A percentile compares a stretch with the other conserved stretches of the same genome.
Conservation (phyloP, 2,797 vertebrate species). For the Cuculus canorus region DNA sequence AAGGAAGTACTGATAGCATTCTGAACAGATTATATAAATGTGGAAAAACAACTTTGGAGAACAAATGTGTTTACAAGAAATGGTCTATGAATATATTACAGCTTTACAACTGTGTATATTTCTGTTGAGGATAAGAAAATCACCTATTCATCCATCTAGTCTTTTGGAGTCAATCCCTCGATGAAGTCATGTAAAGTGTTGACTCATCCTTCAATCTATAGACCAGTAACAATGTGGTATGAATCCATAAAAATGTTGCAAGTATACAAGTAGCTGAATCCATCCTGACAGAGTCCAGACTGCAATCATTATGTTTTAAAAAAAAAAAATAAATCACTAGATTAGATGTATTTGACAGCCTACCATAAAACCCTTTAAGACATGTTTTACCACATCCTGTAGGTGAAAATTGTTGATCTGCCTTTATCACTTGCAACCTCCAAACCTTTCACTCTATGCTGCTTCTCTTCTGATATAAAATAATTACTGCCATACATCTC, state of each 20-base stretch:
- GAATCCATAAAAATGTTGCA: background rate
- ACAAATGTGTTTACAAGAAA: background rate
- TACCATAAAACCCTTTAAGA: background rate
- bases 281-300: background rate
- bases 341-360: rapidly evolving
- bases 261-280: background rate
- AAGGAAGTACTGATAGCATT: rapidly evolving
- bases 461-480: background rate
- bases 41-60: background rate
- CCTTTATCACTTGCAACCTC: background rate
- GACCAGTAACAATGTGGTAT: rapidly evolving
- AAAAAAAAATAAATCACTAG: background rate
- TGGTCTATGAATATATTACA: background rate
- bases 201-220: background rate
- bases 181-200: background rate
- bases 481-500: background rate
- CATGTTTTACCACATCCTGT: background rate
- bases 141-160: background rate
- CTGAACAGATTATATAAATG: background rate
- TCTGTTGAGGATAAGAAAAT: background rate
- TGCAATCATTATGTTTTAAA: background rate
- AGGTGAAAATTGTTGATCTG: background rate
- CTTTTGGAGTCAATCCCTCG: background rate
- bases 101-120: background rate
- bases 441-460: background rate